Evolutionary conservation across 2,113 vertebrate genomes (phyloP).

Genomic region (Arenaria interpres): DNA sequence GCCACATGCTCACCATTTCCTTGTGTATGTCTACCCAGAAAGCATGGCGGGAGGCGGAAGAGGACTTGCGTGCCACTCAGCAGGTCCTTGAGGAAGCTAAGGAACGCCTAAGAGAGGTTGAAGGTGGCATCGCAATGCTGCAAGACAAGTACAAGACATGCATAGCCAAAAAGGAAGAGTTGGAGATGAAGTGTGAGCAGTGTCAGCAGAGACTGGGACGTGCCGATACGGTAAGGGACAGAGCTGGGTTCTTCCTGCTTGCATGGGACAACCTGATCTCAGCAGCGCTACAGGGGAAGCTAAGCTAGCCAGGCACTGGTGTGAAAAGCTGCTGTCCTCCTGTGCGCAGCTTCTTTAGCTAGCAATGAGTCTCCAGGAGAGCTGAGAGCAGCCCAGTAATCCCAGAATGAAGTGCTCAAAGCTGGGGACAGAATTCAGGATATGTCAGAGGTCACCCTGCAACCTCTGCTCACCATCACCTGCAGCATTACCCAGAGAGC

Average conservation of each 20-base stretch:
- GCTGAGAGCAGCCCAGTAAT: neutral
- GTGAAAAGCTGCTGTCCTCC: neutral
- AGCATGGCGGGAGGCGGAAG: constrained; percentile 84
- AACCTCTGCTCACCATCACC: neutral
- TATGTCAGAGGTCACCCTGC: neutral
- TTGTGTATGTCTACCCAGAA: constrained; percentile 65
- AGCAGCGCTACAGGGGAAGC: neutral
- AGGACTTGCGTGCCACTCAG: constrained; percentile 84
- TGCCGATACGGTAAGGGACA: constrained; percentile 79
- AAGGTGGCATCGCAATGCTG: constrained; percentile 80
- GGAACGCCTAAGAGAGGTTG: constrained; percentile 74
- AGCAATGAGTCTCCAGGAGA: neutral
- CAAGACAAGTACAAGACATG: constrained; percentile 84
- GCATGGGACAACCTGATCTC: neutral
- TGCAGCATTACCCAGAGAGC: neutral
- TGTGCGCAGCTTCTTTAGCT: neutral
- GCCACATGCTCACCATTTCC: neutral
- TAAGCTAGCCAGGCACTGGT: neutral
- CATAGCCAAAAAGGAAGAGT: constrained; percentile 85
- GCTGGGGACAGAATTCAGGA: neutral
- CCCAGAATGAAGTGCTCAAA: neutral
- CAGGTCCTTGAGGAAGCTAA: constrained; percentile 83
- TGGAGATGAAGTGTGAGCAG: constrained; percentile 85
- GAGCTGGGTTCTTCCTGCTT: neutral
- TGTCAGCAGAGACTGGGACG: constrained; percentile 82